Base-by-base conservation (phyloP, 2,797 vertebrate species). In the Muraenolepis orangiensis region DNA sequence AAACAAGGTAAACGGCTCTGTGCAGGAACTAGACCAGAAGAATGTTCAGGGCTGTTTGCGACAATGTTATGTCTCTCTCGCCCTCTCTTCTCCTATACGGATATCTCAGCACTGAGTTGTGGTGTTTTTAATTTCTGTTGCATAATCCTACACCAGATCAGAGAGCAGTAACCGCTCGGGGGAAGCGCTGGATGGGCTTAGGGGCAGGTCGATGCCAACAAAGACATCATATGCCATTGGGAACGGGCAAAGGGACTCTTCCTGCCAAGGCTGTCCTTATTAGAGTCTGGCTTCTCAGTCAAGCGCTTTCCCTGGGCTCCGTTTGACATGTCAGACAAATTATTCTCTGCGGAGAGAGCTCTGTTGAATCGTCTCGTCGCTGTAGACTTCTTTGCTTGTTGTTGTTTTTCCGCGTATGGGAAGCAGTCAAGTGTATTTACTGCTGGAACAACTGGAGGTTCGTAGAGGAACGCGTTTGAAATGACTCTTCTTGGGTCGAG, bases 1-100 rank as follows among this genome's bases (percentile, higher is more conserved):
- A 68, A 75, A 82, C 80, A 64, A 87, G 87, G 87, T 89, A 78
- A 88, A 85, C 84, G 85, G 82, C 79, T 81, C 79, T 78, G 7
- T 40, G 71, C 32, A 31, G 78, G 70, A 90, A 89, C 71, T 88
- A 61, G 86, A 90, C 87, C 88, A 88, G 90, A 88, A 89, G 78
- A 87, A 81, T 66, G 57, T 40, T 71, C 72, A 38, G 57, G 69
- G 71, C 78, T 46, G 70, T 40, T 23, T 30, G 73, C 28, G 80
- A 79, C 66, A 70, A 23, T 61, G 36, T 10, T 64, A 11, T 26
- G 57, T 61, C 31, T 64, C 29, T 31, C 29, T 30, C 18, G 7
- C 30, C 10, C 28, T 16, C 13, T 7, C 28, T 30, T 4, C 42
- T 3, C 18, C 5, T 16, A 20, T 57, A 57, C 5, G 8, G 20